phyloP scores from a whole-genome alignment of 2,888 invertebrate species.

The Nineta flava region DNA sequence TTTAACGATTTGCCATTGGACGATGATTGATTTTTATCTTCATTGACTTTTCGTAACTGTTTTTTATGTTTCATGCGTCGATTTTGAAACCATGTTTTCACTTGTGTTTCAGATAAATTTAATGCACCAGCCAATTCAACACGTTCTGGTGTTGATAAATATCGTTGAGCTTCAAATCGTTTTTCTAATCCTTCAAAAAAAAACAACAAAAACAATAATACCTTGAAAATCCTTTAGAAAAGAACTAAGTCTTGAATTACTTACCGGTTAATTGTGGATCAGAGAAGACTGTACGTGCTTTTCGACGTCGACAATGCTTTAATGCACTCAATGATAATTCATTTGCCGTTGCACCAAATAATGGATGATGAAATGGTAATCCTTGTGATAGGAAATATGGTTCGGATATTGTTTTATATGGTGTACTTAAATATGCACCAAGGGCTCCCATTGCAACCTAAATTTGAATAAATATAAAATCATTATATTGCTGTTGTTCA shows the following conservation, averaged over 20 bases:
- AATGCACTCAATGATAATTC: conserved; percentile 56
- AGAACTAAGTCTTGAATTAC: background rate
- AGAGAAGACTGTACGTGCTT: conserved; percentile 87
- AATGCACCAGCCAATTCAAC: conserved; percentile 87
- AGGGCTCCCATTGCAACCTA: conserved; percentile 47
- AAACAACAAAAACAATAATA: conserved; percentile 2
- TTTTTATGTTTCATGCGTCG: conserved; percentile 94
- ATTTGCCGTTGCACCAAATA: conserved; percentile 45
- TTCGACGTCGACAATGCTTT: conserved; percentile 87
- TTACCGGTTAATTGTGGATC: conserved; percentile 54
- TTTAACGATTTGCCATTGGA: background rate
- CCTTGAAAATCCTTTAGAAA: background rate
- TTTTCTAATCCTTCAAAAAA: conserved; percentile 63
- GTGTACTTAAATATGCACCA: conserved; percentile 48
- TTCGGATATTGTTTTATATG: conserved; percentile 51
- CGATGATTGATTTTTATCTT: conserved; percentile 22
- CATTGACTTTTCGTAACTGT: conserved; percentile 58
- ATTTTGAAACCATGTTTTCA: conserved; percentile 98
- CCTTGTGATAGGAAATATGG: conserved; percentile 60
- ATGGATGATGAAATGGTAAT: conserved; percentile 44
- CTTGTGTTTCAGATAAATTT: conserved; percentile 88
- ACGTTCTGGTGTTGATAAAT: conserved; percentile 89
- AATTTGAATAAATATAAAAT: background rate
- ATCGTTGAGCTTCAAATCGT: conserved; percentile 85
- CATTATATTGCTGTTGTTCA: no score